Evolutionary conservation across 2,888 invertebrate genomes (phyloP).

Genomic region (Chironomus riparius): DNA sequence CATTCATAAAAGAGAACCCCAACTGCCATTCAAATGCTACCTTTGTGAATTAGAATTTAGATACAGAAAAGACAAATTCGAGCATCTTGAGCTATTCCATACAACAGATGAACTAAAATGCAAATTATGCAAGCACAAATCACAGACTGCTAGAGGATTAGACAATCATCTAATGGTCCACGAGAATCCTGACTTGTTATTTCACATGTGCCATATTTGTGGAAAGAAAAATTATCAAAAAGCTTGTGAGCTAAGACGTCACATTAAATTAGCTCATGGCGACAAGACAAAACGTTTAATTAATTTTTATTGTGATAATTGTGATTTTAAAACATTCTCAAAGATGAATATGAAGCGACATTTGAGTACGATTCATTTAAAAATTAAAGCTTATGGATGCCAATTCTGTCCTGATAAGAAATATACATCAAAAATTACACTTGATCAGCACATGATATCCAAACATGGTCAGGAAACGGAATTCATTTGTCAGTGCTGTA

Average conservation of each 20-base stretch:
- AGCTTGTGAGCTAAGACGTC: not conserved
- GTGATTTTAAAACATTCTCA: constrained; percentile 18
- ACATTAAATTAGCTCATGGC: constrained; percentile 2
- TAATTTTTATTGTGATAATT: constrained; percentile 2
- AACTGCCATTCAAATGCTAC: constrained; percentile 9
- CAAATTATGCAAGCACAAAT: not conserved
- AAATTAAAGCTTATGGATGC: constrained; percentile 9
- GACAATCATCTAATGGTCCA: constrained; percentile 12
- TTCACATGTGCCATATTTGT: constrained; percentile 15
- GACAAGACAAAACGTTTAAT: not conserved
- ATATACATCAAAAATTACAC: constrained; percentile 15
- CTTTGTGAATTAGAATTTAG: not conserved
- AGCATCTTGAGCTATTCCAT: not conserved
- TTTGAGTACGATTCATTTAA: constrained; percentile 7
- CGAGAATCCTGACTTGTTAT: not conserved
- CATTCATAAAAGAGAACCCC: not conserved
- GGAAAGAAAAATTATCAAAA: not conserved
- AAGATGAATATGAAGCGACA: constrained; percentile 19
- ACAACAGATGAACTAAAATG: not conserved
- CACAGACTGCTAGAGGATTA: not conserved
- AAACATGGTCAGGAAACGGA: constrained; percentile 5
- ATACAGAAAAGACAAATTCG: not conserved
- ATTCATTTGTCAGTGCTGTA: constrained; percentile 1
- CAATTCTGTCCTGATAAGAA: constrained; percentile 16
- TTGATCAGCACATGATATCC: constrained; percentile 18